Percentiles rank a stretch among this genome's conserved stretches.
Evolutionary conservation across 2,888 invertebrate genomes (phyloP).

Genomic region (Leptinotarsa rubiginosa): DNA sequence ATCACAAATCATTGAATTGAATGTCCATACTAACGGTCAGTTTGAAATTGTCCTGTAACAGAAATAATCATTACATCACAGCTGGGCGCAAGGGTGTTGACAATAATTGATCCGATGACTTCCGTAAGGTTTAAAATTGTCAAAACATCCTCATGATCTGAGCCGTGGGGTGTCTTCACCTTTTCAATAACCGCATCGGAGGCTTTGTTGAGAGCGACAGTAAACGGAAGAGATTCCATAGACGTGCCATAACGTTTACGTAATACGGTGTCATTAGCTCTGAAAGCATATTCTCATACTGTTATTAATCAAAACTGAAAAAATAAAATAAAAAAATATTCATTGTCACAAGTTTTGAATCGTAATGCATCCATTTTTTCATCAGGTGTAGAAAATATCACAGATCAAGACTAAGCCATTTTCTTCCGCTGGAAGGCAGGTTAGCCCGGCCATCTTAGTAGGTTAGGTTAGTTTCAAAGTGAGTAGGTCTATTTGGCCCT

Average conservation of each 20-base stretch:
- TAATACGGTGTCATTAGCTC: no score
- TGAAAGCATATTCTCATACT: no score
- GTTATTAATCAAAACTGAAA: no score
- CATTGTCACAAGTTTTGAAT: no score
- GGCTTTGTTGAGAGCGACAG: neutral
- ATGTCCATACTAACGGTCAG: slow-evolving; percentile 39
- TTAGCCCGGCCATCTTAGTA: no score
- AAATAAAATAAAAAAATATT: no score
- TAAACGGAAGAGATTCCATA: slow-evolving; percentile 1
- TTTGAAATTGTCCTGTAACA: slow-evolving; percentile 40
- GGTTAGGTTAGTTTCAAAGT: no score
- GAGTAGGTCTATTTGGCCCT: no score
- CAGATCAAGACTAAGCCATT: no score
- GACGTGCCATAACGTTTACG: neutral
- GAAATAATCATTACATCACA: slow-evolving; percentile 58
- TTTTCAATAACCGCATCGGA: slow-evolving; percentile 37
- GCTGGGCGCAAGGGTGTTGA: slow-evolving; percentile 62
- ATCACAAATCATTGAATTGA: slow-evolving; percentile 46
- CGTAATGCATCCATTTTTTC: no score
- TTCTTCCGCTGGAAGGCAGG: no score
- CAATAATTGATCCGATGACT: slow-evolving; percentile 60
- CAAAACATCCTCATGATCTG: slow-evolving; percentile 53
- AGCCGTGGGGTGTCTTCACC: slow-evolving; percentile 50
- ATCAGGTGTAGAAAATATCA: no score
- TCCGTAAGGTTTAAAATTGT: slow-evolving; percentile 54